Conservation (phyloP, 2,113 vertebrate genomes). For the Hyperopisus bebe region DNA sequence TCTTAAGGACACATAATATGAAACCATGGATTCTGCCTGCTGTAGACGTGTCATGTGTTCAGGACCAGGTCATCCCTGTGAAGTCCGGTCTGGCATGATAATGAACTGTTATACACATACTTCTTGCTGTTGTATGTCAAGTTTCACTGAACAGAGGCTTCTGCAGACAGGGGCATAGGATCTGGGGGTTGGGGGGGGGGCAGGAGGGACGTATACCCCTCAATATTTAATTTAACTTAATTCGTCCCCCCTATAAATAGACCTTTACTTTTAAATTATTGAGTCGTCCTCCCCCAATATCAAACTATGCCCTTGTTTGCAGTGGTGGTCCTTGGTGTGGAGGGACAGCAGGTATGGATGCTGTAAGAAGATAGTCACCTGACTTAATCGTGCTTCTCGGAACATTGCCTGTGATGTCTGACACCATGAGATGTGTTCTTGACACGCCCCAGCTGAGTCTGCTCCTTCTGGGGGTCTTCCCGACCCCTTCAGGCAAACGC, state of each 20-base stretch:
- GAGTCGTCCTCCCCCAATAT: neutral
- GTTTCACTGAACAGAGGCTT: slow-evolving; percentile 61
- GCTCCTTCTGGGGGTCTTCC: neutral
- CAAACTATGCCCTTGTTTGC: neutral
- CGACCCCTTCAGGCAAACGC: neutral
- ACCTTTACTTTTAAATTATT: neutral
- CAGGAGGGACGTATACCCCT: neutral
- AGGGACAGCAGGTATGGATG: neutral
- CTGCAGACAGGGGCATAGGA: neutral
- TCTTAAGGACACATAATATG: neutral
- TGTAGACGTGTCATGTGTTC: neutral
- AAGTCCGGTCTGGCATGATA: slow-evolving; percentile 60
- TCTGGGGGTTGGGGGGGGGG: too few relatives aligned
- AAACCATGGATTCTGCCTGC: neutral
- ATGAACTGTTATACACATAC: slow-evolving; percentile 58
- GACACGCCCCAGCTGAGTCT: neutral
- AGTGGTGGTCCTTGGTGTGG: neutral
- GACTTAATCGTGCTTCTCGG: neutral
- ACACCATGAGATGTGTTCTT: neutral
- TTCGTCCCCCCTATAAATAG: neutral
- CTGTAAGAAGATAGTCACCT: neutral
- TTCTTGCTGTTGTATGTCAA: slow-evolving; percentile 47
- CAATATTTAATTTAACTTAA: neutral
- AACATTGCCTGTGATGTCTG: neutral
- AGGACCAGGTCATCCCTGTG: slow-evolving; percentile 39